phyloP scores from a whole-genome alignment of 2,797 vertebrate species.

The Pseudomugil gertrudae region DNA sequence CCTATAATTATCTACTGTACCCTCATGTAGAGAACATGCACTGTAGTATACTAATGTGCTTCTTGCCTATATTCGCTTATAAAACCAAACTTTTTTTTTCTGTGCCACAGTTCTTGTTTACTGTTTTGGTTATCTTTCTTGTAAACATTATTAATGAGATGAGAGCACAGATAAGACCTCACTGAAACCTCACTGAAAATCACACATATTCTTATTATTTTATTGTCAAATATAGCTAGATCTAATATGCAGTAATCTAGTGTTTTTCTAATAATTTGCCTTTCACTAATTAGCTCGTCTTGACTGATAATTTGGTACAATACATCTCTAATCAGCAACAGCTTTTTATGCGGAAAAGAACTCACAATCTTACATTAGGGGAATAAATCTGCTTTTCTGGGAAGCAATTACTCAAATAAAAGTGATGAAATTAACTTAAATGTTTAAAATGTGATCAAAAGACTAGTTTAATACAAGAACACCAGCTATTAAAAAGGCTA shows the following conservation, averaged over 20 bases:
- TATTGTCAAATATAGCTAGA: conserved; percentile 33
- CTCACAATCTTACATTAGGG: conserved; percentile 16
- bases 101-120: conserved; percentile 36
- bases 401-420: conserved; percentile 14
- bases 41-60: conserved; percentile 57
- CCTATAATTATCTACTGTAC: conserved; percentile 79
- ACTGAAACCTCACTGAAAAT: conserved; percentile 40
- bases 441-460: conserved; percentile 41
- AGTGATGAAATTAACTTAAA: conserved; percentile 24
- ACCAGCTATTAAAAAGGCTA: conserved; percentile 7
- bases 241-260: conserved; percentile 26
- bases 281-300: conserved; percentile 40
- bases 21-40: conserved; percentile 68
- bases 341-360: conserved; percentile 19
- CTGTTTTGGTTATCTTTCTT: conserved; percentile 34
- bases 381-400: conserved; percentile 1
- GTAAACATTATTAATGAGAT: conserved; percentile 43
- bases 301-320: conserved; percentile 42
- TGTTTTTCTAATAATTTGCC: conserved; percentile 34
- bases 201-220: conserved; percentile 30
- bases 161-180: conserved; percentile 25
- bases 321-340: conserved; percentile 47
- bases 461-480: conserved; percentile 20
- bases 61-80: conserved; percentile 44
- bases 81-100: conserved; percentile 44